These are phyloP conservation scores for Struthidea cinerea DNA, from an alignment of 2,113 vertebrate genomes.

Conservation along the genomic window DNA sequence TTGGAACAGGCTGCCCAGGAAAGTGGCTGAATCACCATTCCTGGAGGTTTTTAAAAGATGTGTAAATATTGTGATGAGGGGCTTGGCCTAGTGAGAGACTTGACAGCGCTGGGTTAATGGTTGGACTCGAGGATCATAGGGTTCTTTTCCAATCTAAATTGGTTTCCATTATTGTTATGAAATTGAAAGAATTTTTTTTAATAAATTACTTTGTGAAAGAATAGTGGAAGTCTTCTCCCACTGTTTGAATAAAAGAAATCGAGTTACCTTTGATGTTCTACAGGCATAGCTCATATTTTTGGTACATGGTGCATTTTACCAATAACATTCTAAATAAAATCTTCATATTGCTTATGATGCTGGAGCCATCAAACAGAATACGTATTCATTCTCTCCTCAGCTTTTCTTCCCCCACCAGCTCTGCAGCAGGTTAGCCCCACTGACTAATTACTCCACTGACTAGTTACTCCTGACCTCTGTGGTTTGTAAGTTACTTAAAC, in stretches of 20 bases:
- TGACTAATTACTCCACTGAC: background rate
- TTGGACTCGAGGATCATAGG: accelerated
- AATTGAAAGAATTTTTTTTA: background rate
- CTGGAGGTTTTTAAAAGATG: background rate
- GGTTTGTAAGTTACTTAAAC: background rate
- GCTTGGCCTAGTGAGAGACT: background rate
- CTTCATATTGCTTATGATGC: background rate
- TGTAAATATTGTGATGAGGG: background rate
- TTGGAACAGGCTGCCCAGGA: background rate
- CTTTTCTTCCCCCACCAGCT: background rate
- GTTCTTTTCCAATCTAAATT: background rate
- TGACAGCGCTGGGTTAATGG: accelerated
- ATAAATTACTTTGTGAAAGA: background rate
- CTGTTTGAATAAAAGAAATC: background rate
- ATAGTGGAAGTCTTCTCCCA: background rate
- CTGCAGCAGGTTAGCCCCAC: background rate
- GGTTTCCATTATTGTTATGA: background rate
- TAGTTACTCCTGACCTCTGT: background rate
- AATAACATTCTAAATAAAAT: background rate
- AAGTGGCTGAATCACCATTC: background rate
- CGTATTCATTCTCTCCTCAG: background rate
- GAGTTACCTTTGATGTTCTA: background rate
- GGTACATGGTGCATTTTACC: background rate
- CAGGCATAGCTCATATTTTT: background rate
- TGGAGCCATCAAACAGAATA: background rate